Base-by-base conservation (phyloP, 2,888 invertebrate species). In the Rugalucina vietnamica region DNA sequence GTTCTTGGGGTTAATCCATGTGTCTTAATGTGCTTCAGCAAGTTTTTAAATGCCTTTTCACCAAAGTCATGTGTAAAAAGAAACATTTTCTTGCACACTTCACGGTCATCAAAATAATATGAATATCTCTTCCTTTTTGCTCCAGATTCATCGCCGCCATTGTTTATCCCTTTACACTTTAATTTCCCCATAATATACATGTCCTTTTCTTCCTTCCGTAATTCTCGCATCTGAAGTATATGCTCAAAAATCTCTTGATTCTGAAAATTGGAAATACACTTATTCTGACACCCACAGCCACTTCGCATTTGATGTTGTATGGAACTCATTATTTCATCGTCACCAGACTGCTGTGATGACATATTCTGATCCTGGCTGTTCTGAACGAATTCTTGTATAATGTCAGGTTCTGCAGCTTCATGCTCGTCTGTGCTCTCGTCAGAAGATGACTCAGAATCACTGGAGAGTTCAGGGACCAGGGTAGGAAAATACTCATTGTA, bases 31-130 rank as follows among this genome's bases (percentile, higher is more conserved):
- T 71, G 71, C 27, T 71, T 71, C 24, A 39, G 1, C 12, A 71
- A n/a, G 21, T 71, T 71, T n/a, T 71, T 39, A 14, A 71, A 71
- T 5, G 71, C 43, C 37, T 39, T 39, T 27, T 71, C 37, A 36
- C 43, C 43, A 21, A 71, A 36, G 37, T 36, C 71, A 71, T 71
- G 43, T 36, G 27, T 71, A 5, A 71, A 39, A 3, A n/a, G 71
- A 71, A 71, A 71, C 8, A 27, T 4, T 29, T 60, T 60, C 5
- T 60, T 54, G 24, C 54, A 54, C 14, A 54, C 54, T 24, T 54
- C 54, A 54, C 54, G 54, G n/a, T 54, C 54, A 54, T 54, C 54
- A 54, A 54, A 54, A n/a, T 54, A 54, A 54, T n/a, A 54, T n/a
- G 54, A 54, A n/a, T 54, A 54, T n/a, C 54, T 54, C 24, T 54